phyloP scores from a whole-genome alignment of 2,113 vertebrate species.

The Xiphophorus couchianus region DNA sequence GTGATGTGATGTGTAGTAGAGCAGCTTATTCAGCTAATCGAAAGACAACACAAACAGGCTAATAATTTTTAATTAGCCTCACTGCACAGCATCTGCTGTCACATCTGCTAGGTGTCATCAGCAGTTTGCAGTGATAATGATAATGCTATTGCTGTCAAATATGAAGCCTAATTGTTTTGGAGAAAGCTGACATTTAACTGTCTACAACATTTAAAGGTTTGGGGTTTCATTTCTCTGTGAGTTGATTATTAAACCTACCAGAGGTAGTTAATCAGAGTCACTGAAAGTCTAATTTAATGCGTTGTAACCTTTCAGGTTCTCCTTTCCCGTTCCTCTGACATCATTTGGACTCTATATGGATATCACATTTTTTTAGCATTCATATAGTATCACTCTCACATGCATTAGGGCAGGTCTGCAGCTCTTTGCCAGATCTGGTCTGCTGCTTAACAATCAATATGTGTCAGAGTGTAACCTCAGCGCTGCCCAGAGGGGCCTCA shows the following conservation, averaged over 20 bases:
- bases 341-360: constrained; percentile 14
- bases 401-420: constrained; percentile 27
- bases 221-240: constrained; percentile 7
- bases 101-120: constrained; percentile 54
- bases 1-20: background rate
- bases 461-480: constrained; percentile 48
- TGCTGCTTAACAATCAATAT: constrained; percentile 58
- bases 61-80: constrained; percentile 62
- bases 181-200: constrained; percentile 36
- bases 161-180: constrained; percentile 1
- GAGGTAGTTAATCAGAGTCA: background rate
- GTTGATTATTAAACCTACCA: background rate
- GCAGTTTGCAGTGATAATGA: constrained; percentile 29
- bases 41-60: constrained; percentile 41
- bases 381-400: constrained; percentile 2
- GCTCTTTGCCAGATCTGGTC: constrained; percentile 26
- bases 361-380: constrained; percentile 15
- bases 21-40: constrained; percentile 39
- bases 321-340: background rate
- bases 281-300: constrained; percentile 5
- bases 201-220: background rate
- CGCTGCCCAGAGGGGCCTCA: constrained; percentile 29
- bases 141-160: constrained; percentile 30
- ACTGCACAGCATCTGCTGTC: constrained; percentile 28
- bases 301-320: constrained; percentile 4